Base-by-base conservation (phyloP, 2,113 vertebrate genomes). In the Naja naja region DNA sequence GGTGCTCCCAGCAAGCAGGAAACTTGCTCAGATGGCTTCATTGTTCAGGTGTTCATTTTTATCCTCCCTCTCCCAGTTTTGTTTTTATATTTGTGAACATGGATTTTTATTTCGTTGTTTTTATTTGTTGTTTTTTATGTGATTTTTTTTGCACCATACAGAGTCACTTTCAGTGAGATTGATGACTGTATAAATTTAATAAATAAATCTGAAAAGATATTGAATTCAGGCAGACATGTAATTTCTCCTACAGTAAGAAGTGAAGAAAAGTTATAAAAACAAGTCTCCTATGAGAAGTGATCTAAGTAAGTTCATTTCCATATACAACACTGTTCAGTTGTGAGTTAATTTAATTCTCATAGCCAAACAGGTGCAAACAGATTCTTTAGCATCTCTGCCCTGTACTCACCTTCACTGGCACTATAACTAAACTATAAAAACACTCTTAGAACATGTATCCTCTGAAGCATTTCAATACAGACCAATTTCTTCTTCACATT, bases 221-320 rank as follows among this genome's bases (percentile, higher is more conserved):
- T 30, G n/a, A 16, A 30, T 53, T 54, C 18, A 54, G 53, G 52
- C n/a, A 88, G n/a, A 22, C 52, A 18, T 49, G 5, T 54, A 88
- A 88, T 90, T 90, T 92, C 93, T 95, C 49, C 88, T 91, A 90
- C 90, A 60, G 90, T 60, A 96, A 95, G 85, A 64, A 96, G 47
- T 30, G 58, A 86, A 93, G 95, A 94, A 96, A 93, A 54, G 39
- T 93, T 95, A 93, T 4, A 0, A 47, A 81, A 93, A 89, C 86
- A 93, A 92, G 90, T 81, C 91, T 58, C 16, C 58, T 60, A 3
- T 11, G 27, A 92, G 14, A 95, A 91, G 49, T 39, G 2, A 88
- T 92, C 89, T 92, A 90, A 92, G 87, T 86, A 94, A 93, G 88
- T 54, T 93, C 69, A 87, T 53, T 90, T 93, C 91, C 85, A 87